Evolutionary conservation across 2,888 invertebrate species (phyloP), one percentile per base, ranked within the genome.

Genomic region (Acleris cristana): DNA sequence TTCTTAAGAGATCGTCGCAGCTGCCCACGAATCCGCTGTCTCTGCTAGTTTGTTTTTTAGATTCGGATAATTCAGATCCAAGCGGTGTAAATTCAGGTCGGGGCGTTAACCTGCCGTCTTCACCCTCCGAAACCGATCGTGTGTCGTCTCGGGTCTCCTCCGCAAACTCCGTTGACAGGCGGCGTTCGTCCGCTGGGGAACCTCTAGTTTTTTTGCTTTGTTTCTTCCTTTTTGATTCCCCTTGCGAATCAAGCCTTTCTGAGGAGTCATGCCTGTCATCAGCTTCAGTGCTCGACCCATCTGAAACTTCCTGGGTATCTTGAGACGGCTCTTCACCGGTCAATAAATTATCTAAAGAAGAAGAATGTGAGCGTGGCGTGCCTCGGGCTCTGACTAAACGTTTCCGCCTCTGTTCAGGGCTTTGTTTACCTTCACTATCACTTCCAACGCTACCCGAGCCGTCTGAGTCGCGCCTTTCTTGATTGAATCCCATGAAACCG

Each of bases 1-100:
- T 95, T 83, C 96, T 95, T 51, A 97, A 88, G 69, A 98, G 90
- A 84, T 98, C 97, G 80, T 97, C 97, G 79, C 96, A 97, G 82
- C 97, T 97, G 7, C 97, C 97, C 57, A 97, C 96, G 77, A 98
- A 98, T 2, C 97, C 97, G 76, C 97, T 97, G 84, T 98, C 97
- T 69, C 97, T 94, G 80, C 96, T 97, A 70, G 97, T 96, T 82
- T 96, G 96, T 82, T 96, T 97, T 76, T 95, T 95, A 66, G 95
- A 95, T 82, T 94, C 94, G 34, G 94, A 94, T 57, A 94, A 86
- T 80, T 94, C 94, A 72, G 94, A 93, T 74, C 94, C 93, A 67
- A 93, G 86, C 56, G 93, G 91, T 76, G 93, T 87, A 82, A 93
- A 94, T 81, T 96, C 96, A 0, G 95, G 95, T 75, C 95, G 95